Evolutionary conservation across 1,140 invertebrate species (phyloP).

Genomic region (Lycorma delicatula): DNA sequence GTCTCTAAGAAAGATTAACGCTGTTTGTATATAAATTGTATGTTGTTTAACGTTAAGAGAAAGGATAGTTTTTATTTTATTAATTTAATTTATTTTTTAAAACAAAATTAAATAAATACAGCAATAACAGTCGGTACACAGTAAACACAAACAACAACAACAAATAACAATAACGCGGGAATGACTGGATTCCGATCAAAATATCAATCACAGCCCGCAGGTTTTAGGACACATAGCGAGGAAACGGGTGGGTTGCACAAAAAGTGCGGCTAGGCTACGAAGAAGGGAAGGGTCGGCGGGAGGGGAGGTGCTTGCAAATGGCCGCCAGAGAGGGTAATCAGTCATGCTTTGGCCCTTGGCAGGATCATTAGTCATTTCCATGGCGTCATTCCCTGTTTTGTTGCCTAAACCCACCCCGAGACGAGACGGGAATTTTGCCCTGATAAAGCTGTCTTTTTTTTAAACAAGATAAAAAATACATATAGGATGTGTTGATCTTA

Average conservation of each 20-base stretch:
- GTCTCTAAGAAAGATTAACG: no score
- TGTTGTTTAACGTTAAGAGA: no score
- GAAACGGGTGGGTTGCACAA: background rate
- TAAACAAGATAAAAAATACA: background rate
- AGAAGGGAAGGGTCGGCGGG: background rate
- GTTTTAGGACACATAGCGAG: no score
- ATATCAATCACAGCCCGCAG: no score
- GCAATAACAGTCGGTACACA: no score
- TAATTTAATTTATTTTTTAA: no score
- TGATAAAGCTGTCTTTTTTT: constrained; percentile 1
- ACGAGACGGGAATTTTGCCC: background rate
- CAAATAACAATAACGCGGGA: no score
- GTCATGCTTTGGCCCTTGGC: constrained; percentile 6
- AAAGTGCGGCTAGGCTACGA: background rate
- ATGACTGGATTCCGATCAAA: no score
- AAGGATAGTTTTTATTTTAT: no score
- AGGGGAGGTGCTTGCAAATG: background rate
- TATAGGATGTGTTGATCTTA: background rate
- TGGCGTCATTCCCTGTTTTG: constrained; percentile 5
- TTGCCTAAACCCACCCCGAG: background rate
- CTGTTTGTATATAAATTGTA: no score
- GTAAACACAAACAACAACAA: no score
- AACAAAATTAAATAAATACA: no score
- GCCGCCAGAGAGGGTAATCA: background rate
- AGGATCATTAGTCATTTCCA: constrained; percentile 6